Percentiles rank a stretch among this genome's conserved stretches.
These are phyloP conservation scores for Drosophila sturtevanti DNA, from an alignment of 1,140 invertebrate genomes.

Conservation along the genomic window DNA sequence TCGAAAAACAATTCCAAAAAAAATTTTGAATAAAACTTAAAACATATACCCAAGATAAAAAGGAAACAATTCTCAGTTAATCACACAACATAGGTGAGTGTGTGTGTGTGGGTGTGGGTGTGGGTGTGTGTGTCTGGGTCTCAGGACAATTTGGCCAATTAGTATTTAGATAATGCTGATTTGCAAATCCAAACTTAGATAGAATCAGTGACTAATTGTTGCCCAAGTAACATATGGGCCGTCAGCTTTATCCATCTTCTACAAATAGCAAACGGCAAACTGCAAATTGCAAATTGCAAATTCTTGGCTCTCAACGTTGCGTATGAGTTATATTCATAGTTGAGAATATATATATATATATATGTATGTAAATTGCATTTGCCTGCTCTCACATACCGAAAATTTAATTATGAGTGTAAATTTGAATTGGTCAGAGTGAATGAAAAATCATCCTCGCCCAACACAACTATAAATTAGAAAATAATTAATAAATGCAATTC, in stretches of 20 bases:
- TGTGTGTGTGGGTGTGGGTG: too few relatives aligned
- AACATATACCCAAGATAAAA: neutral
- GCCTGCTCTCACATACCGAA: slow-evolving; percentile 37
- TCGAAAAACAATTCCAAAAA: slow-evolving; percentile 18
- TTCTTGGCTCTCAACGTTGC: slow-evolving; percentile 56
- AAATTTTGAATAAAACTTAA: neutral
- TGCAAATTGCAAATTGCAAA: slow-evolving; percentile 20
- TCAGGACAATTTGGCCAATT: slow-evolving; percentile 39
- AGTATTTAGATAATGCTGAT: slow-evolving; percentile 25
- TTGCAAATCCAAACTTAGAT: neutral
- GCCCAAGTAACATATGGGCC: neutral
- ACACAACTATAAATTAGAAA: slow-evolving; percentile 37
- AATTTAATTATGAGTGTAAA: slow-evolving; percentile 61
- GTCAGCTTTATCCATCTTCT: neutral
- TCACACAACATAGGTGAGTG: neutral
- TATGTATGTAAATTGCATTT: slow-evolving; percentile 74
- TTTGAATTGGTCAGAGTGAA: slow-evolving; percentile 34
- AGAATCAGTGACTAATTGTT: slow-evolving; percentile 39
- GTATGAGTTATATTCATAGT: slow-evolving; percentile 71
- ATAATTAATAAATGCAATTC: slow-evolving; percentile 54
- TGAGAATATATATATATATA: too few relatives aligned
- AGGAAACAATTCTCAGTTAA: too few relatives aligned
- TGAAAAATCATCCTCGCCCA: slow-evolving; percentile 46
- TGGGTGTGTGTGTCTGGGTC: too few relatives aligned
- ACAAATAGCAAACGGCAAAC: slow-evolving; percentile 17